These are phyloP conservation scores for Misgurnus mizolepis DNA, from an alignment of 2,113 vertebrate species.

Conservation along the genomic window DNA sequence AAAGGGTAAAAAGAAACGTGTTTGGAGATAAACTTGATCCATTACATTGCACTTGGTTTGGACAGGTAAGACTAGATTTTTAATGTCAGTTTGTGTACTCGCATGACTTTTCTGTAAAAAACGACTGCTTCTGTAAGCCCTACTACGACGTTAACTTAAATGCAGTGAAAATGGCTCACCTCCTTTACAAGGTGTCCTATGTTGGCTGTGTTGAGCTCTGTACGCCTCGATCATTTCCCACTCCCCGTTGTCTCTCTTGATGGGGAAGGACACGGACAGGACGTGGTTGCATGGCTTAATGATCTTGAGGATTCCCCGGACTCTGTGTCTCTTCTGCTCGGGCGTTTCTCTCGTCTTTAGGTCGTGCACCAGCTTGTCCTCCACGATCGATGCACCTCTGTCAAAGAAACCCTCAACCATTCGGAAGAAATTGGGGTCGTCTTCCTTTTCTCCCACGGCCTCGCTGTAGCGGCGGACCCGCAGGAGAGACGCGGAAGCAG, in stretches of 20 bases:
- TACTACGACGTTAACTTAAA: too few species aligned
- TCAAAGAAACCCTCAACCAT: conserved; percentile 98
- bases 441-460: conserved; percentile 69
- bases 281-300: conserved; percentile 97
- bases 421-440: conserved; percentile 94
- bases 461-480: conserved; percentile 82
- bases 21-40: not conserved
- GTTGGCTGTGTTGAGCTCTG: conserved; percentile 96
- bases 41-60: not conserved
- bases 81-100: not conserved
- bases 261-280: conserved; percentile 88
- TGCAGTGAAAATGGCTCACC: conserved; percentile 68
- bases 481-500: conserved; percentile 57
- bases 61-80: not conserved
- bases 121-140: not conserved
- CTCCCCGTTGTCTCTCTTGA: conserved; percentile 89
- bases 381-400: conserved; percentile 88
- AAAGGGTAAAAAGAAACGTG: not conserved
- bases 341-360: conserved; percentile 82
- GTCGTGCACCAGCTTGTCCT: conserved; percentile 90
- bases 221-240: conserved; percentile 94
- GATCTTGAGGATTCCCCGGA: conserved; percentile 89
- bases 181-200: conserved; percentile 94
- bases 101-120: not conserved
- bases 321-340: conserved; percentile 85